Percentiles rank a stretch among this genome's conserved stretches.
Conservation (phyloP, 1,140 invertebrate species). For the Pachypsylla venusta region DNA sequence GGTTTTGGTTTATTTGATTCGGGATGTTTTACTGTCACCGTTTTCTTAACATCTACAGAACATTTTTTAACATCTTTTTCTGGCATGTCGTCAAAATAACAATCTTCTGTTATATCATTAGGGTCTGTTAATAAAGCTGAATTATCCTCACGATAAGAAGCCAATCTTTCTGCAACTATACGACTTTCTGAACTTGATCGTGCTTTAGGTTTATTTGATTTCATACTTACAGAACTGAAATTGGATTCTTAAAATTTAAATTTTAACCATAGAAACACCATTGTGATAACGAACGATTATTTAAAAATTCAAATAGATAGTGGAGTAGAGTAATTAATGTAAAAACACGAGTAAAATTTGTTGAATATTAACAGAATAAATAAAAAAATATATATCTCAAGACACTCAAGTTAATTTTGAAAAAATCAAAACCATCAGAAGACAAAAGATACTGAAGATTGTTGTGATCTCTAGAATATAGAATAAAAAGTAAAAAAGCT, state of each 20-base stretch:
- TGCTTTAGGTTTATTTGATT: constrained; percentile 3
- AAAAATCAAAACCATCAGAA: too few relatives aligned
- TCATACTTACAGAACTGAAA: background rate
- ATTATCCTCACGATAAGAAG: constrained; percentile 29
- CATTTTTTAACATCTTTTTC: constrained; percentile 25
- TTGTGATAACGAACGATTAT: constrained; percentile 1
- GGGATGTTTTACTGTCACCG: constrained; percentile 85
- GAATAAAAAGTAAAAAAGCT: too few relatives aligned
- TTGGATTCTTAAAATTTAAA: background rate
- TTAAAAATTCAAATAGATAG: too few relatives aligned
- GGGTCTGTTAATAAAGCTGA: constrained; percentile 9
- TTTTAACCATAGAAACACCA: background rate
- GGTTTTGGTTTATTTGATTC: constrained; percentile 91
- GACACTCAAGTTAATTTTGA: too few relatives aligned
- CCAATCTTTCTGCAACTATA: constrained; percentile 30
- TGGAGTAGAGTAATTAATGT: too few relatives aligned
- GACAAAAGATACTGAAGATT: too few relatives aligned
- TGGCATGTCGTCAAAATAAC: constrained; percentile 22
- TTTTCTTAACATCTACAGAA: constrained; percentile 54
- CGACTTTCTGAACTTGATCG: constrained; percentile 26
- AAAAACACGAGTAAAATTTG: too few relatives aligned
- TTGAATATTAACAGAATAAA: too few relatives aligned
- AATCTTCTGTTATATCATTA: constrained; percentile 13
- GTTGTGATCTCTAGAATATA: too few relatives aligned
- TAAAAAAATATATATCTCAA: too few relatives aligned